Conservation (phyloP, 2,888 invertebrate genomes). For the Drosophila rellima region DNA sequence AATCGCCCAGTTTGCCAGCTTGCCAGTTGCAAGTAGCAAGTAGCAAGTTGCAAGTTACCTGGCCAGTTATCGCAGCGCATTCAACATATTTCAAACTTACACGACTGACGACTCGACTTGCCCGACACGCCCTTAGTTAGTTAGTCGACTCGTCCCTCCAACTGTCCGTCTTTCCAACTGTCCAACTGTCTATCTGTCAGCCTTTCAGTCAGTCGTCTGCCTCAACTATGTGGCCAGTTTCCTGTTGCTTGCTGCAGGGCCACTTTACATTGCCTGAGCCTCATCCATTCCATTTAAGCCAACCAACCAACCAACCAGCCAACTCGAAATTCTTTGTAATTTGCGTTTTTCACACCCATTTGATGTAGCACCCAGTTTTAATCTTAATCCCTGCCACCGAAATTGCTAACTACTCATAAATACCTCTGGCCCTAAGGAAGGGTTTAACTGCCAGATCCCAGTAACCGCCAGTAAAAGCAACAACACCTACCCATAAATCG, state of each 20-base stretch:
- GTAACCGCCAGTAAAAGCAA: slow-evolving; percentile 11
- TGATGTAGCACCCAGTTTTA: slow-evolving; percentile 76
- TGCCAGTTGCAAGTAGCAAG: slow-evolving; percentile 26
- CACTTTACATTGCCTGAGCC: background rate
- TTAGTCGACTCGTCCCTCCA: slow-evolving; percentile 56
- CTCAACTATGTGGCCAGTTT: slow-evolving; percentile 73
- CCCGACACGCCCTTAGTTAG: slow-evolving; percentile 79
- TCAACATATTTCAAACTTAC: slow-evolving; percentile 81
- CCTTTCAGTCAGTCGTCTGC: slow-evolving; percentile 56
- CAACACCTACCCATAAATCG: slow-evolving; percentile 67
- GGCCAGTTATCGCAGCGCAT: slow-evolving; percentile 76
- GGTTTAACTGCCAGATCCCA: slow-evolving; percentile 35
- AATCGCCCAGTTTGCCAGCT: slow-evolving; percentile 31
- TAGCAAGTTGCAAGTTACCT: slow-evolving; percentile 58
- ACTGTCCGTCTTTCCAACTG: slow-evolving; percentile 25
- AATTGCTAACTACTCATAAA: slow-evolving; percentile 76
- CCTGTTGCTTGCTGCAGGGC: slow-evolving; percentile 54
- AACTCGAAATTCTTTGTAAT: slow-evolving; percentile 75
- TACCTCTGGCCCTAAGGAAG: slow-evolving; percentile 30
- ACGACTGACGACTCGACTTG: slow-evolving; percentile 75
- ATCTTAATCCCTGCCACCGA: slow-evolving; percentile 82
- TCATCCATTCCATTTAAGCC: background rate
- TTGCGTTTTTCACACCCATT: slow-evolving; percentile 80
- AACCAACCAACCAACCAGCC: background rate
- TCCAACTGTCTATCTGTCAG: slow-evolving; percentile 51